A percentile compares a stretch with the other conserved stretches of the same genome.
phyloP scores from a whole-genome alignment of 2,888 invertebrate species.

The Rapana venosa region DNA sequence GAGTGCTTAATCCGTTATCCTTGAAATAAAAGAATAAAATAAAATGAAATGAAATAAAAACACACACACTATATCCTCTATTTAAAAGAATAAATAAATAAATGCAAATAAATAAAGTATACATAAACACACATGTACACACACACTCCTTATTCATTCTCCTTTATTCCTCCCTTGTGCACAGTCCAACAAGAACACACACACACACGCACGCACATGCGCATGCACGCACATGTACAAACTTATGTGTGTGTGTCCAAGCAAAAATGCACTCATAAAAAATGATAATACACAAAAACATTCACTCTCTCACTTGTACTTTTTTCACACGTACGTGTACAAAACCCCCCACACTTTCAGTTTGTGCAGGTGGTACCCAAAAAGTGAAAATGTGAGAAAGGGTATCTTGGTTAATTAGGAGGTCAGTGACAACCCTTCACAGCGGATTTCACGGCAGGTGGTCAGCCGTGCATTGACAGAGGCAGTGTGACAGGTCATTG shows the following conservation, averaged over 20 bases:
- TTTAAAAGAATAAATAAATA: too few relatives aligned
- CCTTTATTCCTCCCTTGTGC: too few relatives aligned
- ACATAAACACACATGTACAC: too few relatives aligned
- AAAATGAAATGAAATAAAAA: too few relatives aligned
- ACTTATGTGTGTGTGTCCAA: neutral
- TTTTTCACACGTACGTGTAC: neutral
- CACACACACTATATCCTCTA: too few relatives aligned
- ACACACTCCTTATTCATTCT: too few relatives aligned
- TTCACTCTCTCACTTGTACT: neutral
- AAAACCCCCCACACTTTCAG: neutral
- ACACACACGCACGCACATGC: neutral
- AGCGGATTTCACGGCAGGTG: slow-evolving; percentile 12
- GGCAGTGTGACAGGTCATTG: neutral
- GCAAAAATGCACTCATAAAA: neutral
- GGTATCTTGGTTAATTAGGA: neutral
- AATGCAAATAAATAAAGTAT: too few relatives aligned
- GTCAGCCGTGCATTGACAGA: neutral
- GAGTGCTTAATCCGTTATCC: too few relatives aligned
- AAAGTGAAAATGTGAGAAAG: neutral
- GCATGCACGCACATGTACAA: neutral
- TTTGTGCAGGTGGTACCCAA: neutral
- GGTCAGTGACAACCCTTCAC: neutral
- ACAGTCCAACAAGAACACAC: too few relatives aligned
- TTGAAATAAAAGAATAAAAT: too few relatives aligned
- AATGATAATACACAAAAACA: neutral